Percentiles rank a stretch among this genome's conserved stretches.
These are phyloP conservation scores for Trypoxylus dichotomus DNA, from an alignment of 1,140 invertebrate species.

Conservation along the genomic window DNA sequence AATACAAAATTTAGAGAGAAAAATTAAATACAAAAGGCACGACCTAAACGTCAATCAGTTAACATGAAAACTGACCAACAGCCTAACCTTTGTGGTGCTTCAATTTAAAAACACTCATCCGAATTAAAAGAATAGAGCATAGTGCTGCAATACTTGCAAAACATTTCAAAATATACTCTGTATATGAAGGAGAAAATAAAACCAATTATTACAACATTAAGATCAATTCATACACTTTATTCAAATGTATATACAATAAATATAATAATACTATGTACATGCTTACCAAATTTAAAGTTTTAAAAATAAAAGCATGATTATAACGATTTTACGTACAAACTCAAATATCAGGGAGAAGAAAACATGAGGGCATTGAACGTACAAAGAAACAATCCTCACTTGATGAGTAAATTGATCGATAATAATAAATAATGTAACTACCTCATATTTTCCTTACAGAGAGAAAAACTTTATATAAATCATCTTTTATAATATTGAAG, in stretches of 20 bases:
- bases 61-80: too few relatives aligned
- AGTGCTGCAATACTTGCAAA: too few relatives aligned
- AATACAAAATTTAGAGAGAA: too few relatives aligned
- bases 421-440: background rate
- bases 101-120: too few relatives aligned
- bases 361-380: background rate
- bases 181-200: background rate
- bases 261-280: conserved; percentile 43
- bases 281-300: conserved; percentile 4
- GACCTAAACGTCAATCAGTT: too few relatives aligned
- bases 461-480: background rate
- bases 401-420: background rate
- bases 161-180: background rate
- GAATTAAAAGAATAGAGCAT: too few relatives aligned
- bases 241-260: conserved; percentile 48
- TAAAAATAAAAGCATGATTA: conserved; percentile 19
- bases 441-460: conserved; percentile 12
- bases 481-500: background rate
- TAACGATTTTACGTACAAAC: background rate
- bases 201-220: conserved; percentile 30
- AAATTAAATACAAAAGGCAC: too few relatives aligned
- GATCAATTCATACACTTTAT: conserved; percentile 39
- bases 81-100: too few relatives aligned
- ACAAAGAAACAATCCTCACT: background rate
- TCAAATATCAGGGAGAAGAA: background rate